phyloP scores from a whole-genome alignment of 2,888 invertebrate species.

The Meganola albula region DNA sequence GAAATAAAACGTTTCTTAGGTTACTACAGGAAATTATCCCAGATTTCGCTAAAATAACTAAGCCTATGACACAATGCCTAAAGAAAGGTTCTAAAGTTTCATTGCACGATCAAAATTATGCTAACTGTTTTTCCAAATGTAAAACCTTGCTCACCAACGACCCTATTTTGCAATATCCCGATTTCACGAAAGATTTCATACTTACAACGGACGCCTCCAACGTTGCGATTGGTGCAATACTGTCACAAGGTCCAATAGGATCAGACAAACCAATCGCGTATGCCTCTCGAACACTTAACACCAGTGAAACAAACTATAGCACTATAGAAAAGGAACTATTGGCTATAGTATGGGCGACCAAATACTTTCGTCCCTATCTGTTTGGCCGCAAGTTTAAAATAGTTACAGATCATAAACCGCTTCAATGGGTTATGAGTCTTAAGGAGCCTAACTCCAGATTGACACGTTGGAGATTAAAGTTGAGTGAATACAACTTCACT shows the following conservation, averaged over 20 bases:
- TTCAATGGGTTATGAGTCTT: slow-evolving; percentile 5
- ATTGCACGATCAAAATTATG: neutral
- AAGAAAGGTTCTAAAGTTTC: neutral
- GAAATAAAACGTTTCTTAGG: slow-evolving; percentile 4
- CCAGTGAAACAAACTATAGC: slow-evolving; percentile 5
- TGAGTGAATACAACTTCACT: slow-evolving; percentile 6
- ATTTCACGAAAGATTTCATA: slow-evolving; percentile 4
- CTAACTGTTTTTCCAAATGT: neutral
- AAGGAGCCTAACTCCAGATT: slow-evolving; percentile 8
- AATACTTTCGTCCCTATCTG: neutral
- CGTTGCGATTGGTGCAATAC: slow-evolving; percentile 3
- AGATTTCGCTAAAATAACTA: slow-evolving; percentile 4
- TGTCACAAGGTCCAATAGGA: slow-evolving; percentile 3
- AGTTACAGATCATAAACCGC: slow-evolving; percentile 2
- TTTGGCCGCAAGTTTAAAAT: slow-evolving; percentile 1
- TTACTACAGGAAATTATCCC: slow-evolving; percentile 1
- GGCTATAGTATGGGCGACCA: slow-evolving; percentile 3
- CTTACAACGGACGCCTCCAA: slow-evolving; percentile 9
- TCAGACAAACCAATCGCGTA: slow-evolving; percentile 7
- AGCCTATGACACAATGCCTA: neutral
- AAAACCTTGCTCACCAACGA: slow-evolving; percentile 1
- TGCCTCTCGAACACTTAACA: slow-evolving; percentile 9
- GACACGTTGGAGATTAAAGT: slow-evolving; percentile 7
- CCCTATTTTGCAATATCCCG: neutral
- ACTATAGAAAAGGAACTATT: slow-evolving; percentile 3